Conservation (phyloP, 2,113 vertebrate genomes). For the Cebus imitator region DNA sequence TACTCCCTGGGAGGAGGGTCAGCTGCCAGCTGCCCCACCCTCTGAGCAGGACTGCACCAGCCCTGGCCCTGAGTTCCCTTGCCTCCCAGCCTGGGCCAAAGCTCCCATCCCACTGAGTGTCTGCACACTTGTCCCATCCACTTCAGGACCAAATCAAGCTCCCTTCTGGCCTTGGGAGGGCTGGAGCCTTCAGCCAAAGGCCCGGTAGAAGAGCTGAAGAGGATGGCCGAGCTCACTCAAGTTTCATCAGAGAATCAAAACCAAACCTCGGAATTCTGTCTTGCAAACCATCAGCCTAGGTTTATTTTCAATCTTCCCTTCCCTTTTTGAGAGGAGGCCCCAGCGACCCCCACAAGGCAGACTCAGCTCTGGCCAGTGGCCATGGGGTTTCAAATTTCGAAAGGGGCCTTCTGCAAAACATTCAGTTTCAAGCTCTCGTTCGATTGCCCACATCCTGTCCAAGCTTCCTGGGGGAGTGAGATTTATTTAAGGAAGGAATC, state of each 20-base stretch:
- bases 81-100: not conserved
- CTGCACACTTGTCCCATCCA: not conserved
- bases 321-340: not conserved
- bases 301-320: not conserved
- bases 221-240: not conserved
- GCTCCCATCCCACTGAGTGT: not conserved
- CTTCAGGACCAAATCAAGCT: not conserved
- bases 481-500: constrained; percentile 44
- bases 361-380: not conserved
- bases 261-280: not conserved
- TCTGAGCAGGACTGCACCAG: not conserved
- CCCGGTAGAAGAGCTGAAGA: not conserved
- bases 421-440: not conserved
- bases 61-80: not conserved
- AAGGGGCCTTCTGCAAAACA: constrained; percentile 27
- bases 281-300: no score
- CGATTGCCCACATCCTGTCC: constrained; percentile 34
- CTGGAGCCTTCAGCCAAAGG: not conserved
- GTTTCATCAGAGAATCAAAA: not conserved
- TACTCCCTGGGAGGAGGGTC: no score
- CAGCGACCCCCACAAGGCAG: not conserved
- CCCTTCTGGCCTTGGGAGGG: no score
- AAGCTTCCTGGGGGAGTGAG: constrained; percentile 49
- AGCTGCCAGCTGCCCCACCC: fast-evolving
- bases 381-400: constrained; percentile 26